Conservation (phyloP, 1,140 invertebrate genomes). For the Ips typographus region DNA sequence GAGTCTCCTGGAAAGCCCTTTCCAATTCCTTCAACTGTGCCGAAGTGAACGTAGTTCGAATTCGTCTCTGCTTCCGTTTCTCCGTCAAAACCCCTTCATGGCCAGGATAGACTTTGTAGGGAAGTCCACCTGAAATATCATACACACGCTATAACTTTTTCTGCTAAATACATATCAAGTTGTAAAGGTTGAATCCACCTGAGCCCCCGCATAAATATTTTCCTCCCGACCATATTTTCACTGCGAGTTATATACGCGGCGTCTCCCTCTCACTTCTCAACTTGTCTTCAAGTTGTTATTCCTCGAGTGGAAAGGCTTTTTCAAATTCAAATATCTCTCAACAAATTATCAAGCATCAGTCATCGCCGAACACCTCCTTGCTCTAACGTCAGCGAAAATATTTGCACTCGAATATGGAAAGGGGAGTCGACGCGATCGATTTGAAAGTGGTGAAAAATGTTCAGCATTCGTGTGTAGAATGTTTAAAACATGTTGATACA, state of each 20-base stretch:
- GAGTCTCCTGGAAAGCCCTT: conserved; percentile 94
- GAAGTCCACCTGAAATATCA: conserved; percentile 67
- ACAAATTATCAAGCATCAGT: conserved; percentile 39
- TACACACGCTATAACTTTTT: background rate
- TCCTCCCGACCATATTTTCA: background rate
- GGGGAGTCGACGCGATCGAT: background rate
- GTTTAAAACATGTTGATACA: no score
- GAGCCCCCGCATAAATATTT: background rate
- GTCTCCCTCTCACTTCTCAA: conserved; percentile 4
- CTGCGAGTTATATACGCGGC: no score
- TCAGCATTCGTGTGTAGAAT: no score
- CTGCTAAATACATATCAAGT: background rate
- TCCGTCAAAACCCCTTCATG: conserved; percentile 83
- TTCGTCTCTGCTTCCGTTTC: conserved; percentile 89
- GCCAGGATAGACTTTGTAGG: conserved; percentile 84
- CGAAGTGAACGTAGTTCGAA: conserved; percentile 95
- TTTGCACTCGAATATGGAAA: conserved; percentile 31
- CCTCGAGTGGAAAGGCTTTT: conserved; percentile 30
- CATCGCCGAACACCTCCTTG: conserved; percentile 13
- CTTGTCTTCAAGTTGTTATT: conserved; percentile 34
- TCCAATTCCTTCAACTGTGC: conserved; percentile 96
- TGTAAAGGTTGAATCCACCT: no score
- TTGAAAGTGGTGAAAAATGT: no score
- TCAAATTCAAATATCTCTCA: conserved; percentile 38
- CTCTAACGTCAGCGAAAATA: conserved; percentile 28